Percentiles rank a stretch among this genome's conserved stretches.
phyloP scores from a whole-genome alignment of 2,888 invertebrate species.

The Amphipoea oculea region DNA sequence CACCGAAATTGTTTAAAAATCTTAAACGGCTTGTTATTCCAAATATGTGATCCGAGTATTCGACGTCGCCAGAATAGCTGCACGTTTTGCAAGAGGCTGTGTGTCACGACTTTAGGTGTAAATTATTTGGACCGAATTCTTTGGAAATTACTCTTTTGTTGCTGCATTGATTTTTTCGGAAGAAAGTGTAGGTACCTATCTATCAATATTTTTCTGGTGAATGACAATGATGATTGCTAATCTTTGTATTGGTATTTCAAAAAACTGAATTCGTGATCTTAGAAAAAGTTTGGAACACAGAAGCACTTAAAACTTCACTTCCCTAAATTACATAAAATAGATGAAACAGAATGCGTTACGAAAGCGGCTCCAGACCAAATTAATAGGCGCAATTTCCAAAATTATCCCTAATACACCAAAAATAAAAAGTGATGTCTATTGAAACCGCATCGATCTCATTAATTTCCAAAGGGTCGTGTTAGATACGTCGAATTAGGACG shows the following conservation, averaged over 20 bases:
- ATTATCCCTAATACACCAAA: constrained; percentile 57
- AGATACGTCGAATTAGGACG: constrained; percentile 82
- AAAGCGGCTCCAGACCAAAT: constrained; percentile 37
- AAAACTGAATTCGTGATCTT: neutral
- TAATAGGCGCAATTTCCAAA: constrained; percentile 60
- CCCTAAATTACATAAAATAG: constrained; percentile 17
- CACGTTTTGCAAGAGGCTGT: constrained; percentile 46
- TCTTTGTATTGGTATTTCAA: neutral
- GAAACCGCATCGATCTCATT: constrained; percentile 78
- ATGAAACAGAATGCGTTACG: constrained; percentile 37
- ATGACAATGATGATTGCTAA: no score
- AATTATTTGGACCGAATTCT: constrained; percentile 51
- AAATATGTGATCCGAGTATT: constrained; percentile 76
- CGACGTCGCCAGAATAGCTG: constrained; percentile 67
- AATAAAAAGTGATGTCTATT: constrained; percentile 69
- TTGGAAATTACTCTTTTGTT: constrained; percentile 35
- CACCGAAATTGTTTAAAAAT: constrained; percentile 81
- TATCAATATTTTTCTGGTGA: neutral
- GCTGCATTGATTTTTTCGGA: constrained; percentile 10
- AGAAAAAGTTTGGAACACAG: neutral
- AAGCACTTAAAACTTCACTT: constrained; percentile 1
- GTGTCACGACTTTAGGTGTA: constrained; percentile 57
- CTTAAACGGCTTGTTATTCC: constrained; percentile 79
- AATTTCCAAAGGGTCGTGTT: constrained; percentile 78
- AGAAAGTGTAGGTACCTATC: neutral